Evolutionary conservation across 92 coral and sea anemone genomes (phyloP).

Genomic region (Epizoanthus scotinus): DNA sequence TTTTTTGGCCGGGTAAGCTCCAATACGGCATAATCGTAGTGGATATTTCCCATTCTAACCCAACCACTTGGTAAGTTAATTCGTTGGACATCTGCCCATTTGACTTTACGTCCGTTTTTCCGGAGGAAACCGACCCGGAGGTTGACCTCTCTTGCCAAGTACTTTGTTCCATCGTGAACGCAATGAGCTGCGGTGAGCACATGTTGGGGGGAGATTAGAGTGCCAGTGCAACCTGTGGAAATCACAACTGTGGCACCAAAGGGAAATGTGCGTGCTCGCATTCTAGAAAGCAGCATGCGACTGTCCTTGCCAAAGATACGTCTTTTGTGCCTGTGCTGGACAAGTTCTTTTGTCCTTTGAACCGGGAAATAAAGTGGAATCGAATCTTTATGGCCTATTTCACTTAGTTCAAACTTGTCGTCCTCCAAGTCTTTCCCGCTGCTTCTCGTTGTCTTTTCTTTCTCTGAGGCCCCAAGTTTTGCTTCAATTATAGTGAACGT

Average conservation of each 20-base stretch:
- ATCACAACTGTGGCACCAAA: constrained; percentile 68
- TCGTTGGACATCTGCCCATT: constrained; percentile 50
- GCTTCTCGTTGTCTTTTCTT: constrained; percentile 12
- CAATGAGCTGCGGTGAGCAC: constrained; percentile 89
- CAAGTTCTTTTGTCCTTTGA: neutral
- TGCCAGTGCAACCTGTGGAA: constrained; percentile 78
- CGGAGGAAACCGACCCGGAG: constrained; percentile 68
- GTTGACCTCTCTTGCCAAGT: constrained; percentile 33
- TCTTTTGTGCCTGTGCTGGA: constrained; percentile 48
- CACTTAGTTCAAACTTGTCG: constrained; percentile 17
- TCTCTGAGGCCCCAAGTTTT: constrained; percentile 1
- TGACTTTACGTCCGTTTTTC: constrained; percentile 36
- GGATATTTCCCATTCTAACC: constrained; percentile 41
- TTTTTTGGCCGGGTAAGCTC: constrained; percentile 40
- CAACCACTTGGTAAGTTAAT: constrained; percentile 64
- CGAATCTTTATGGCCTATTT: constrained; percentile 4
- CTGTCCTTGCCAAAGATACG: constrained; percentile 56
- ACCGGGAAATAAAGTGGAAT: neutral
- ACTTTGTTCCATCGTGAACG: constrained; percentile 63
- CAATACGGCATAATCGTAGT: constrained; percentile 61
- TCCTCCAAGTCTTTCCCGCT: constrained; percentile 8
- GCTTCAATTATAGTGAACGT: neutral
- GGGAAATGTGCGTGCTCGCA: constrained; percentile 42
- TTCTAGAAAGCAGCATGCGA: constrained; percentile 39
- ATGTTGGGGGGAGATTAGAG: constrained; percentile 66